Percentiles rank a stretch among this genome's conserved stretches.
These are phyloP conservation scores for Aphelenchoides bicaudatus DNA, from an alignment of 2,888 invertebrate species.

Conservation along the genomic window DNA sequence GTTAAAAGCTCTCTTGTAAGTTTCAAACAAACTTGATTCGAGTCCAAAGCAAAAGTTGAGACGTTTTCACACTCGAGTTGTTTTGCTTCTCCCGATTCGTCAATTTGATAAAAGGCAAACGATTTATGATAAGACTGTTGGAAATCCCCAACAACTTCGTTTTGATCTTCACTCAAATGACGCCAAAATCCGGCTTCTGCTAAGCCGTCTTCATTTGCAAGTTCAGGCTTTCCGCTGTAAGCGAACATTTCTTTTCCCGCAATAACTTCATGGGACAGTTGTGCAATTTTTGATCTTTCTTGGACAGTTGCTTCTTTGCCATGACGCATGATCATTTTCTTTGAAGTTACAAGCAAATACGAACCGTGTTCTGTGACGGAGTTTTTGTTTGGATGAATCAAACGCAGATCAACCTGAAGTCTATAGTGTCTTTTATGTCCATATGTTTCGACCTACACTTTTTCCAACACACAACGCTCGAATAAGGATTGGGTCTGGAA, in stretches of 20 bases:
- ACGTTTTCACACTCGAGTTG: background rate
- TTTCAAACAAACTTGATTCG: constrained; percentile 19
- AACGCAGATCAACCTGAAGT: constrained; percentile 44
- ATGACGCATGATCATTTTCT: constrained; percentile 42
- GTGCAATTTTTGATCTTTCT: constrained; percentile 47
- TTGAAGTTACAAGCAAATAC: constrained; percentile 42
- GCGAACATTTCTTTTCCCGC: constrained; percentile 45
- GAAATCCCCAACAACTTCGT: constrained; percentile 14
- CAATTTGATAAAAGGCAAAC: constrained; percentile 3
- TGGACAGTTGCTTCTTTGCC: constrained; percentile 40
- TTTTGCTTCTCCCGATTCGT: background rate
- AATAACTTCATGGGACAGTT: constrained; percentile 42
- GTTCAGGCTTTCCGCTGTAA: constrained; percentile 32
- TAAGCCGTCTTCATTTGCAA: constrained; percentile 31
- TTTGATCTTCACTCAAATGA: constrained; percentile 22
- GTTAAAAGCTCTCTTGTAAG: background rate
- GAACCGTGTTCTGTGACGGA: constrained; percentile 38
- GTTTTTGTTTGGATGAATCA: constrained; percentile 34
- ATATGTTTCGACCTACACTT: too few relatives aligned
- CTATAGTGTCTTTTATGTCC: too few relatives aligned
- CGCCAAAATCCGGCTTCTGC: constrained; percentile 24
- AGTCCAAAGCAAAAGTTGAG: constrained; percentile 17
- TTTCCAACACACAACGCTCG: too few relatives aligned
- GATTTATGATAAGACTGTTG: background rate
- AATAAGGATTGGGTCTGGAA: constrained; percentile 48